Percentiles rank a stretch among this genome's conserved stretches.
phyloP scores from a whole-genome alignment of 1,140 invertebrate species.

The Trachelipus rathkii region DNA sequence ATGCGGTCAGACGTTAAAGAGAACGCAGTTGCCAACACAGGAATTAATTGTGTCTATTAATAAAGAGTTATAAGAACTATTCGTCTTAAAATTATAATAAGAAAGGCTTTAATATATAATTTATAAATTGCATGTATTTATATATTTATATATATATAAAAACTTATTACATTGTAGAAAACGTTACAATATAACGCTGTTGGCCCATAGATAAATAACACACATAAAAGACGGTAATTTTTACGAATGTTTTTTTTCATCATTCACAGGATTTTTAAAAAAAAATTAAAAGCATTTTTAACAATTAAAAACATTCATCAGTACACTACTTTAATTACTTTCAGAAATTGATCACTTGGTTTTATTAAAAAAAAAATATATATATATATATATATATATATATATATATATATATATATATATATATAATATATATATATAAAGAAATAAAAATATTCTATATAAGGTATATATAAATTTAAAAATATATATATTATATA shows the following conservation, averaged over 20 bases:
- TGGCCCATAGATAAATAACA: not conserved
- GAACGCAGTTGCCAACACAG: not conserved
- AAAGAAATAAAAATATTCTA: not conserved
- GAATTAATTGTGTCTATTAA: not conserved
- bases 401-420: not conserved
- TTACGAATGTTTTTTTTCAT: not conserved
- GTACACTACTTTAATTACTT: not conserved
- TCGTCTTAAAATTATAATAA: not conserved
- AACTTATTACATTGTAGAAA: slow-evolving; percentile 4
- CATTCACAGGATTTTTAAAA: not conserved
- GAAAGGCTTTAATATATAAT: not conserved
- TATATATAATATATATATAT: not conserved
- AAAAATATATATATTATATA: not conserved
- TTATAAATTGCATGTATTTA: not conserved
- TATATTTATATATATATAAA: not conserved
- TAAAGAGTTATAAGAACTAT: not conserved
- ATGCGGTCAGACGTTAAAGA: not conserved
- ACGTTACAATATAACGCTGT: not conserved
- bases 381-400: not conserved
- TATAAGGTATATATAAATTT: not conserved
- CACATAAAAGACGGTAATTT: not conserved
- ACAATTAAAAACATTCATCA: slow-evolving; percentile 2
- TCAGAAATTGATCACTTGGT: too few relatives aligned
- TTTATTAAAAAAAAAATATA: not conserved
- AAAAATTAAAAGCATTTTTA: not conserved